These are phyloP conservation scores for Phaedon cochleariae DNA, from an alignment of 2,888 invertebrate genomes.

Conservation along the genomic window DNA sequence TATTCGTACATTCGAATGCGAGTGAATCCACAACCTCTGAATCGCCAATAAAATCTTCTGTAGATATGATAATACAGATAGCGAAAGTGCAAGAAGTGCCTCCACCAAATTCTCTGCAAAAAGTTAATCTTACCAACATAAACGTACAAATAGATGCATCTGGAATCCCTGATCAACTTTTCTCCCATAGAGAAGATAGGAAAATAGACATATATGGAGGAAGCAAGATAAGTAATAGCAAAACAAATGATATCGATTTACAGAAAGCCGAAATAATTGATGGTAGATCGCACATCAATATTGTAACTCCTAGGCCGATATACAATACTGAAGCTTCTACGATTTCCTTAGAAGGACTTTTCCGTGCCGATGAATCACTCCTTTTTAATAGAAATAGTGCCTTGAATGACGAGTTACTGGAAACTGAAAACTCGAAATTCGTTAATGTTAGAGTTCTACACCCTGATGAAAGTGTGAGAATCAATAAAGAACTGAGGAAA, in stretches of 20 bases:
- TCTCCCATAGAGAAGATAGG: conserved; percentile 44
- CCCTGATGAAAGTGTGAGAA: conserved; percentile 43
- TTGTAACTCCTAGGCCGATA: conserved; percentile 56
- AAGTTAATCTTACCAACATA: conserved; percentile 41
- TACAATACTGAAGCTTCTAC: conserved; percentile 69
- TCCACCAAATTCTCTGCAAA: conserved; percentile 18
- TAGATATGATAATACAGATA: conserved; percentile 32
- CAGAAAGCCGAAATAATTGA: conserved; percentile 58
- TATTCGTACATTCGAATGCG: conserved; percentile 12
- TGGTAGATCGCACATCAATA: conserved; percentile 56
- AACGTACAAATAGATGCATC: conserved; percentile 30
- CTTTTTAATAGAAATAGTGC: conserved; percentile 30
- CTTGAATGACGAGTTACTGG: conserved; percentile 55
- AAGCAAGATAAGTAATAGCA: conserved; percentile 60
- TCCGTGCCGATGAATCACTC: conserved; percentile 66
- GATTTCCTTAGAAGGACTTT: conserved; percentile 73
- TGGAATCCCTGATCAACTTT: not conserved
- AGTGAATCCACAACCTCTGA: conserved; percentile 17
- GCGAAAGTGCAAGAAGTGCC: conserved; percentile 46
- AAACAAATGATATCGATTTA: conserved; percentile 18
- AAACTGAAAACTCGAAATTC: conserved; percentile 56
- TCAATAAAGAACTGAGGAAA: conserved; percentile 32
- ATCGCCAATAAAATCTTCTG: conserved; percentile 28
- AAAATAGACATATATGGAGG: conserved; percentile 59
- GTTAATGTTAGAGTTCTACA: conserved; percentile 57